Percentiles rank a stretch among this genome's conserved stretches.
Conservation (phyloP, 2,797 vertebrate species). For the Tangara arthus region DNA sequence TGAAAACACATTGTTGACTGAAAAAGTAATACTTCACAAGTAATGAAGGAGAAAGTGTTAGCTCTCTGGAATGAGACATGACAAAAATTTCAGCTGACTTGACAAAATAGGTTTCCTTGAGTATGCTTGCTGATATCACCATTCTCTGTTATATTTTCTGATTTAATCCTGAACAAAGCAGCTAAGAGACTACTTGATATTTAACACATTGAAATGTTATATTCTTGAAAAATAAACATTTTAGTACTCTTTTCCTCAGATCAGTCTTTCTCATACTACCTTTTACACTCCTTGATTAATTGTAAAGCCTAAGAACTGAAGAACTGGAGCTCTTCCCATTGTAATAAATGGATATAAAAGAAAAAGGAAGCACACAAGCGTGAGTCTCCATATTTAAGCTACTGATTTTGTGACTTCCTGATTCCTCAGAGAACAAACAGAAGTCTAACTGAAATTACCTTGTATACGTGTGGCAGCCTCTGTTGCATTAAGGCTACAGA, state of each 20-base stretch:
- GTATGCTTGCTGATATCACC: background rate
- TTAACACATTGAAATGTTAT: background rate
- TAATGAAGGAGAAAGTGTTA: background rate
- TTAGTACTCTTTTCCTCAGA: background rate
- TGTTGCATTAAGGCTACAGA: background rate
- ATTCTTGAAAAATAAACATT: background rate
- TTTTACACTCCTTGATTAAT: background rate
- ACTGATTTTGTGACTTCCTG: background rate
- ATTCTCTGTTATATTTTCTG: background rate
- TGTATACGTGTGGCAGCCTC: fast-evolving
- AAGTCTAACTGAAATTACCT: background rate
- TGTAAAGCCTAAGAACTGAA: background rate
- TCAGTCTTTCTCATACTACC: background rate
- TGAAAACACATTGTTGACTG: background rate
- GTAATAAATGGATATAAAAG: background rate
- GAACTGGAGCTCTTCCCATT: background rate
- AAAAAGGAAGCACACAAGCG: background rate
- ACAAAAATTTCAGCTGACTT: background rate
- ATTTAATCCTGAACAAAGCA: background rate
- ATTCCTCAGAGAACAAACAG: background rate
- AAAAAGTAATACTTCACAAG: background rate
- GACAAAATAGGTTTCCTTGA: background rate
- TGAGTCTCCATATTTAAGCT: background rate
- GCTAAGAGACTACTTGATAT: background rate
- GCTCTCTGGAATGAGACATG: background rate